Conservation (phyloP, 1,140 invertebrate genomes). For the Belonocnema kinseyi region DNA sequence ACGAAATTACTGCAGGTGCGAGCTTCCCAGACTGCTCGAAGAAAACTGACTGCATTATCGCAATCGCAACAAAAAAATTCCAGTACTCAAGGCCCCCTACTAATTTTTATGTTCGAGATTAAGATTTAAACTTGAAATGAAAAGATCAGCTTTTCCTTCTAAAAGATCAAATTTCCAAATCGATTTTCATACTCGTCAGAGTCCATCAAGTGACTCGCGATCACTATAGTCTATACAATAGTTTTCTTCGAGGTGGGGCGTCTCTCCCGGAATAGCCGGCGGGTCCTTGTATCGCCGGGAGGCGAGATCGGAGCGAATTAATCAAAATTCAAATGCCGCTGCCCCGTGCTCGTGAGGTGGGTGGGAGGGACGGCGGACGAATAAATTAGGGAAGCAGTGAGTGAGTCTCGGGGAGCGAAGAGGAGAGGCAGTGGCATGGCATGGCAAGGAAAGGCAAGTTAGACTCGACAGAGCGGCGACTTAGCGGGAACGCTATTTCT, state of each 20-base stretch:
- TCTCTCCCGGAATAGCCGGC: constrained; percentile 28
- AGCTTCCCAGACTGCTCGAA: not conserved
- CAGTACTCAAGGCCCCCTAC: too few relatives aligned
- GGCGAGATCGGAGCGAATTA: constrained; percentile 37
- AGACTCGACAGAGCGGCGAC: constrained; percentile 34
- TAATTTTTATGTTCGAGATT: too few relatives aligned
- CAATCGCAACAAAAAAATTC: not conserved
- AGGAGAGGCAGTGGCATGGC: not conserved
- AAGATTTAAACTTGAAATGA: too few relatives aligned
- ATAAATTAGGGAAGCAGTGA: constrained; percentile 41
- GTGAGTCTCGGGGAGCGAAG: constrained; percentile 3
- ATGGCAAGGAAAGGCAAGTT: not conserved
- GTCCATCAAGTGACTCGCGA: not conserved
- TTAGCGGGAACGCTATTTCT: constrained; percentile 44
- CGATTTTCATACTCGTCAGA: not conserved
- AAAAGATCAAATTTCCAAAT: not conserved
- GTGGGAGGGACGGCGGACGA: constrained; percentile 15
- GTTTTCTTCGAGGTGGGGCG: not conserved
- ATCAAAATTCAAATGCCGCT: constrained; percentile 43
- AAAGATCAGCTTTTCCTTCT: too few relatives aligned
- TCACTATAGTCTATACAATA: not conserved
- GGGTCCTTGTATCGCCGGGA: constrained; percentile 5
- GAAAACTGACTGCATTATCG: constrained; percentile 5
- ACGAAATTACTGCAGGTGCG: not conserved
- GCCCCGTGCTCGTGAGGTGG: not conserved